Percentiles rank a stretch among this genome's conserved stretches.
Conservation (phyloP, 2,113 vertebrate species). For the Alouatta palliata region DNA sequence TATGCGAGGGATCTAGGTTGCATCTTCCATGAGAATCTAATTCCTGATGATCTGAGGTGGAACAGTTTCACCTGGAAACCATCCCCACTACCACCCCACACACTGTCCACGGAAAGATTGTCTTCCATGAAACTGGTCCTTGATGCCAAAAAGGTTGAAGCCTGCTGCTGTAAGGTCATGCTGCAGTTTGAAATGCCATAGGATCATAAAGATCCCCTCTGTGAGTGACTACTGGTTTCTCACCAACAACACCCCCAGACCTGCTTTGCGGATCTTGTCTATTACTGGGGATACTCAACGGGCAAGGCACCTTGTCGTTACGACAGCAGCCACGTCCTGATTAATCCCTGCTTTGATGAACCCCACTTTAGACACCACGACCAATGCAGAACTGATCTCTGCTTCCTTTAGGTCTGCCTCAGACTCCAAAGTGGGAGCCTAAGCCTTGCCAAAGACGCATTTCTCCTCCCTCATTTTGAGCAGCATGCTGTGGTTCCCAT, state of each 20-base stretch:
- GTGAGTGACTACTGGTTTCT: neutral
- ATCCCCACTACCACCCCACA: too few relatives aligned
- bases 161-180: neutral
- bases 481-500: neutral
- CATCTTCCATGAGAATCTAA: too few relatives aligned
- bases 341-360: neutral
- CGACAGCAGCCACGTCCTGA: neutral
- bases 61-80: too few relatives aligned
- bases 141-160: too few relatives aligned
- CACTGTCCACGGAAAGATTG: too few relatives aligned
- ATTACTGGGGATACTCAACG: neutral
- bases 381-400: neutral
- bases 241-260: accelerated
- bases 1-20: too few relatives aligned
- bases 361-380: neutral
- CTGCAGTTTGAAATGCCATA: neutral
- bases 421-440: neutral
- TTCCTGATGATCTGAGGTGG: too few relatives aligned
- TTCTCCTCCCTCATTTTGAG: neutral
- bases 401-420: neutral
- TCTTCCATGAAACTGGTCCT: too few relatives aligned
- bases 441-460: neutral
- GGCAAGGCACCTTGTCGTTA: neutral
- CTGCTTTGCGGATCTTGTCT: neutral
- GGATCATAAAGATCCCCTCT: neutral